Conservation (phyloP, 2,113 vertebrate genomes). For the Holacanthus passer region DNA sequence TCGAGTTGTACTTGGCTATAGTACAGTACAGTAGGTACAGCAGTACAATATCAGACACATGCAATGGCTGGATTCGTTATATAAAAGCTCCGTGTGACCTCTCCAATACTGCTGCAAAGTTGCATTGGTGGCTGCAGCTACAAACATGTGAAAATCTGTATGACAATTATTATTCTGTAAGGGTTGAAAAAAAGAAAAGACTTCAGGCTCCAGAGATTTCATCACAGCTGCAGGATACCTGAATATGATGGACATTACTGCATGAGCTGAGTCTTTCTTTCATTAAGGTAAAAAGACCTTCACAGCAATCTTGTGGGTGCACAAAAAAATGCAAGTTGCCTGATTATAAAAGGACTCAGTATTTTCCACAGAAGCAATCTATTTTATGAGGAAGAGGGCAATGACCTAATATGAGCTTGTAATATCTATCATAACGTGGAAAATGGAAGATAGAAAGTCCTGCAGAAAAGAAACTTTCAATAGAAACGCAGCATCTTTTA, state of each 20-base stretch:
- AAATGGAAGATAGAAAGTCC: conserved; percentile 13
- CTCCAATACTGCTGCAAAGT: conserved; percentile 37
- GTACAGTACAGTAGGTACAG: conserved; percentile 40
- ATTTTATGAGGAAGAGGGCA: conserved; percentile 47
- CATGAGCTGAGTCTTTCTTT: conserved; percentile 17
- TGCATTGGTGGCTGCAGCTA: conserved; percentile 9
- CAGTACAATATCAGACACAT: conserved; percentile 40
- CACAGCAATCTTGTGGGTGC: conserved; percentile 10
- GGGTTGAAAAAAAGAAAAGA: conserved; percentile 2
- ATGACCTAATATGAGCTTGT: conserved; percentile 46
- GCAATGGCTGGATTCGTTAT: conserved; percentile 52
- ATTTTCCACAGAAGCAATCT: conserved; percentile 53
- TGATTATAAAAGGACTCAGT: conserved; percentile 46
- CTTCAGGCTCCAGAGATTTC: background rate
- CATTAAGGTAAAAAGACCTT: conserved; percentile 35
- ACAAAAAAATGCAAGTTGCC: conserved; percentile 14
- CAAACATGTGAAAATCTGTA: conserved; percentile 13
- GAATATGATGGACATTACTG: conserved; percentile 29
- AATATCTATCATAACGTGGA: conserved; percentile 31
- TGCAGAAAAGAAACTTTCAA: conserved; percentile 40
- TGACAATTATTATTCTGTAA: conserved; percentile 9
- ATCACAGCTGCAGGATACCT: conserved; percentile 3
- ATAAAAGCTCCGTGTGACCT: conserved; percentile 40
- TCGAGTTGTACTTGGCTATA: conserved; percentile 47
- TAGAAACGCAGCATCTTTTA: background rate